Base-by-base conservation (phyloP, 2,888 invertebrate species). In the Nomada flava region DNA sequence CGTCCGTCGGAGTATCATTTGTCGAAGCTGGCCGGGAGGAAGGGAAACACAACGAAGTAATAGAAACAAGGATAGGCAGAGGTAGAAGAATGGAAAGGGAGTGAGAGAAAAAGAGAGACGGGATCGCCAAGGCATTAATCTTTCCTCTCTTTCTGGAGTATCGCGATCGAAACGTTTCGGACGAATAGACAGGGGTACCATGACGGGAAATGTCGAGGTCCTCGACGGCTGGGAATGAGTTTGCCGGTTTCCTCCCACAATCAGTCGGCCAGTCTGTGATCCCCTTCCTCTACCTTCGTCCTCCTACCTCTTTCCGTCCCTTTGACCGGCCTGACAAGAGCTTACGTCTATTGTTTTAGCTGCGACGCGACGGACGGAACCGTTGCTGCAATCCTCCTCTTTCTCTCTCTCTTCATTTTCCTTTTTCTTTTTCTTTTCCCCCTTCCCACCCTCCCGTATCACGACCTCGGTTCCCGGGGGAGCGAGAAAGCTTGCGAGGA, bases 191-290 rank as follows among this genome's bases (percentile, higher is more conserved):
- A 81, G 79, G 78, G 87, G 73, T 79, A 85, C 75, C 79, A 83
- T 89, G 89, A 83, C 86, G 88, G 83, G 86, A 89, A 89, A 90
- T 89, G 89, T 88, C 90, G 90, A 90, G 91, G 89, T 88, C 88
- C 90, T 88, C 86, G 80, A 86, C 85, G 85, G 92, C 91, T 93
- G 93, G 93, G 93, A 93, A 93, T 92, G 90, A 91, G 91, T 89
- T 89, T 89, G 90, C 89, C 87, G 85, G 88, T 90, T 92, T 91
- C 92, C 93, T 93, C 93, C 91, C 93, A 93, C 92, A 93, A 91
- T 80, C 81, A 75, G 65, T 84, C 85, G 86, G 84, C 86, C 83
- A 71, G 83, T 75, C 77, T 63, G 20, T 75, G 55, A 73, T 81
- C 83, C 68, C 65, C 84, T 72, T 64, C 65, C 72, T 76, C 65